These are phyloP conservation scores for Ellobium chinense DNA, from an alignment of 2,888 invertebrate genomes.

Conservation along the genomic window DNA sequence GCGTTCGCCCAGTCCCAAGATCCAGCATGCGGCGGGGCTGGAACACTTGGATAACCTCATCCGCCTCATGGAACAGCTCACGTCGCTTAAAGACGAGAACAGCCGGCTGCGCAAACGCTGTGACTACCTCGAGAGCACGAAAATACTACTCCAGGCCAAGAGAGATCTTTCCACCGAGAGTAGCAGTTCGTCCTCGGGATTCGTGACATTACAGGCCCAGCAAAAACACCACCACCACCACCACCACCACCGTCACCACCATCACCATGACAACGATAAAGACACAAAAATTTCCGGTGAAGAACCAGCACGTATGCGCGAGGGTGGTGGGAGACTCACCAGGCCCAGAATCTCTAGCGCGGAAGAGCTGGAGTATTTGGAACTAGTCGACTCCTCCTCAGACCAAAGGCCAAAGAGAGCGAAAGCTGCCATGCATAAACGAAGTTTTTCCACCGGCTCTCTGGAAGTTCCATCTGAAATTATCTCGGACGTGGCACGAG, in stretches of 20 bases:
- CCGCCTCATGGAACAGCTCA: slow-evolving; percentile 87
- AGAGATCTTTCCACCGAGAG: slow-evolving; percentile 48
- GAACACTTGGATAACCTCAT: slow-evolving; percentile 90
- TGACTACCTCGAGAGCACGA: slow-evolving; percentile 86
- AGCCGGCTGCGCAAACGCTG: slow-evolving; percentile 85
- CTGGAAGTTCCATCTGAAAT: slow-evolving; percentile 63
- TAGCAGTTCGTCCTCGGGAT: slow-evolving; percentile 51
- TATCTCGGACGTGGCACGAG: slow-evolving; percentile 16
- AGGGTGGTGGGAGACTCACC: slow-evolving; percentile 34
- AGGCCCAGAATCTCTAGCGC: slow-evolving; percentile 68
- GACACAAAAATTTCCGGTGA: background rate
- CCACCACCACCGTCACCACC: slow-evolving; percentile 36
- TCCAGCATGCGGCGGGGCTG: slow-evolving; percentile 80
- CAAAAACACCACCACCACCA: slow-evolving; percentile 27
- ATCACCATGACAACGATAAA: slow-evolving; percentile 22
- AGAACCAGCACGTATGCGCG: background rate
- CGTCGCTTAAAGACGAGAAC: slow-evolving; percentile 87
- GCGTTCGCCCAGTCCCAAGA: slow-evolving; percentile 58
- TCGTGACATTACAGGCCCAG: slow-evolving; percentile 52
- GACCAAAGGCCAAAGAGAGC: slow-evolving; percentile 63
- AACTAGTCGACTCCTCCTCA: slow-evolving; percentile 65
- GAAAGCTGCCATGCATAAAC: slow-evolving; percentile 61
- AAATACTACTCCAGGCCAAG: slow-evolving; percentile 80
- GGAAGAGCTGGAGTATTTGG: slow-evolving; percentile 62
- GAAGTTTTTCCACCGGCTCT: slow-evolving; percentile 74